Percentiles rank a stretch among this genome's conserved stretches.
These are phyloP conservation scores for Penaeus japonicus DNA, from an alignment of 1,140 invertebrate species.

Conservation along the genomic window DNA sequence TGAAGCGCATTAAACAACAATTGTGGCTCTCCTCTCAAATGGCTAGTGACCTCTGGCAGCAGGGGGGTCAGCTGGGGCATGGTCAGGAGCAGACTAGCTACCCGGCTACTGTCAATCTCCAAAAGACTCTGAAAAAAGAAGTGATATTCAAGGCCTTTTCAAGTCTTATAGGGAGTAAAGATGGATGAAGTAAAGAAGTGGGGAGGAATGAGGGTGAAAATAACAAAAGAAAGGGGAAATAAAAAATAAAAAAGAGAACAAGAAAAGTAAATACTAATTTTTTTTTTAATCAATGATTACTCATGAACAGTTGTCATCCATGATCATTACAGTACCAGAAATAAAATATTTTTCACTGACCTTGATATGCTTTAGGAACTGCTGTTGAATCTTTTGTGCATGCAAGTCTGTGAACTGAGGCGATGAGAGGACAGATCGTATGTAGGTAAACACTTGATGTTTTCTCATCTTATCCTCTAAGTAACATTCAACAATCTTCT, in stretches of 20 bases:
- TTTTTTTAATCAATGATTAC: no score
- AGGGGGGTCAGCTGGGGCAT: slow-evolving; percentile 31
- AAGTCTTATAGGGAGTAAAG: no score
- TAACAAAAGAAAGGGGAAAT: no score
- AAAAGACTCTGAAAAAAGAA: slow-evolving; percentile 59
- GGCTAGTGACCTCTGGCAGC: background rate
- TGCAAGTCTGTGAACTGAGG: slow-evolving; percentile 47
- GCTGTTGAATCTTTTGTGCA: slow-evolving; percentile 49
- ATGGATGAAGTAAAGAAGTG: no score
- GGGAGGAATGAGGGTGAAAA: no score
- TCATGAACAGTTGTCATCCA: no score
- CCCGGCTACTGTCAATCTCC: slow-evolving; percentile 59
- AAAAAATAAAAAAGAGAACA: no score
- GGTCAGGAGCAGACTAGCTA: slow-evolving; percentile 55
- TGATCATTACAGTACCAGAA: no score
- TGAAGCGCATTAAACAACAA: slow-evolving; percentile 27
- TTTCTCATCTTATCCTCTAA: slow-evolving; percentile 68
- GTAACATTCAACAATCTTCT: slow-evolving; percentile 71
- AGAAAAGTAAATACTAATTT: no score
- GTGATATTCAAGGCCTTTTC: slow-evolving; percentile 46
- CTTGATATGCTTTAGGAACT: slow-evolving; percentile 54
- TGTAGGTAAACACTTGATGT: slow-evolving; percentile 64
- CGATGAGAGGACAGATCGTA: slow-evolving; percentile 62
- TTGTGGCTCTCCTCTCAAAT: slow-evolving; percentile 9
- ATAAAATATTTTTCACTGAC: slow-evolving; percentile 22